Evolutionary conservation across 2,888 invertebrate genomes (phyloP).

Genomic region (Cephonodes hylas): DNA sequence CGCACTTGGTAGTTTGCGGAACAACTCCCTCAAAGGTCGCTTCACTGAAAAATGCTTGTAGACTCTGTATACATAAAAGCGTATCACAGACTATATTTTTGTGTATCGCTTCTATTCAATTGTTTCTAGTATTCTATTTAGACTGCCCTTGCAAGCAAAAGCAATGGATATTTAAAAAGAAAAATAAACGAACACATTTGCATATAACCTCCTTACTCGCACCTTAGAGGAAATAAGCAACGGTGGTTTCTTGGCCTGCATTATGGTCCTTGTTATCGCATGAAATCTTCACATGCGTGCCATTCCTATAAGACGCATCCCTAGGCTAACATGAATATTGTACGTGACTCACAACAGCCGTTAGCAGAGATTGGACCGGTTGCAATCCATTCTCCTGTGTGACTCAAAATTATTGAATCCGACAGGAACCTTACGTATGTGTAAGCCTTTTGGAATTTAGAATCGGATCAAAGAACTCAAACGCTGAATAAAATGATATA

Average conservation of each 20-base stretch:
- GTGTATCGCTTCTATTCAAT: too few relatives aligned
- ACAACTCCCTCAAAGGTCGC: too few relatives aligned
- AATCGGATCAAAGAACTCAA: background rate
- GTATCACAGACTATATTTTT: too few relatives aligned
- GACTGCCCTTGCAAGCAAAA: too few relatives aligned
- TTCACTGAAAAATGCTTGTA: too few relatives aligned
- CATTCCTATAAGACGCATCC: background rate
- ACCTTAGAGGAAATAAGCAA: background rate
- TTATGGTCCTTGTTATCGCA: background rate
- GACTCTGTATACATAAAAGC: too few relatives aligned
- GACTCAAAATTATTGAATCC: background rate
- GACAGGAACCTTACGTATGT: background rate
- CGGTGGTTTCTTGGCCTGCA: background rate
- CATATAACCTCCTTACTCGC: too few relatives aligned
- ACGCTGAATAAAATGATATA: too few relatives aligned
- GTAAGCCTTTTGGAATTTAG: background rate
- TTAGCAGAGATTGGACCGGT: slow-evolving; percentile 5
- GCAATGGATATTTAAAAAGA: too few relatives aligned
- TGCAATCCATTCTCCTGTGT: background rate
- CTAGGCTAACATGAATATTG: background rate
- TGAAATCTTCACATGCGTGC: background rate
- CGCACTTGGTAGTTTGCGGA: too few relatives aligned
- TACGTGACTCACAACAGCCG: slow-evolving; percentile 7
- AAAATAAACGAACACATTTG: too few relatives aligned
- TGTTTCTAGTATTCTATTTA: too few relatives aligned